phyloP scores from a whole-genome alignment of 2,888 invertebrate genomes.

The Caenorhabditis drosophilae region DNA sequence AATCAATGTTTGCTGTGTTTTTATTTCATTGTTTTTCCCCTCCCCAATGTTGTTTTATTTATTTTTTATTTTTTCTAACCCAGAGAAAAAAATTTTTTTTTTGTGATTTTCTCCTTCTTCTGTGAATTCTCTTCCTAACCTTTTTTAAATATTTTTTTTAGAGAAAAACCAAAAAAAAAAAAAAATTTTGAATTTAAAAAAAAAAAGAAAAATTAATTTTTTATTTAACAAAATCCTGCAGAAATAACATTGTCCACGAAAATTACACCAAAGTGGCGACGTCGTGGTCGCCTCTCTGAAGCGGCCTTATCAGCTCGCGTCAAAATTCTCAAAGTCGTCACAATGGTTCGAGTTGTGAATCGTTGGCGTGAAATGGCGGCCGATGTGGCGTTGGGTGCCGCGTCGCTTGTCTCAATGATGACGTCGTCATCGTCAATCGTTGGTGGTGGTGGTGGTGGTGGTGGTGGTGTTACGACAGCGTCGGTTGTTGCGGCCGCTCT shows the following conservation, averaged over 20 bases:
- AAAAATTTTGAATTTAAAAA: constrained; percentile 1
- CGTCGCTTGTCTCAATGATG: constrained; percentile 47
- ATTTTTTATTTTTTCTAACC: background rate
- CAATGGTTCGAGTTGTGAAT: constrained; percentile 66
- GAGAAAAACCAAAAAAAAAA: constrained; percentile 1
- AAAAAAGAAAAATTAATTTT: background rate
- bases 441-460: constrained; percentile 5
- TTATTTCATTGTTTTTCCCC: background rate
- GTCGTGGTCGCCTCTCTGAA: constrained; percentile 48
- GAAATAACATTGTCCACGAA: constrained; percentile 35
- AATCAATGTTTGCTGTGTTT: too few relatives aligned
- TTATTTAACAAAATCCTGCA: constrained; percentile 8
- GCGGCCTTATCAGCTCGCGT: constrained; percentile 57
- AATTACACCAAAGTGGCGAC: constrained; percentile 39
- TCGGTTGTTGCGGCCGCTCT: too few relatives aligned
- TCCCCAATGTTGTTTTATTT: constrained; percentile 2
- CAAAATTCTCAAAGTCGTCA: constrained; percentile 67
- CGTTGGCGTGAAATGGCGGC: constrained; percentile 55
- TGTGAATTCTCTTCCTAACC: background rate
- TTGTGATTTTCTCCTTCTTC: constrained; percentile 1
- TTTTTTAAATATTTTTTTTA: background rate
- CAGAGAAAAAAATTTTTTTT: background rate
- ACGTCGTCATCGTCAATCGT: constrained; percentile 16
- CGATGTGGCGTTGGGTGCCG: constrained; percentile 46
- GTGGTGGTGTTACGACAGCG: too few relatives aligned